phyloP scores from a whole-genome alignment of 2,888 invertebrate species.

The Drosophila tripunctata region DNA sequence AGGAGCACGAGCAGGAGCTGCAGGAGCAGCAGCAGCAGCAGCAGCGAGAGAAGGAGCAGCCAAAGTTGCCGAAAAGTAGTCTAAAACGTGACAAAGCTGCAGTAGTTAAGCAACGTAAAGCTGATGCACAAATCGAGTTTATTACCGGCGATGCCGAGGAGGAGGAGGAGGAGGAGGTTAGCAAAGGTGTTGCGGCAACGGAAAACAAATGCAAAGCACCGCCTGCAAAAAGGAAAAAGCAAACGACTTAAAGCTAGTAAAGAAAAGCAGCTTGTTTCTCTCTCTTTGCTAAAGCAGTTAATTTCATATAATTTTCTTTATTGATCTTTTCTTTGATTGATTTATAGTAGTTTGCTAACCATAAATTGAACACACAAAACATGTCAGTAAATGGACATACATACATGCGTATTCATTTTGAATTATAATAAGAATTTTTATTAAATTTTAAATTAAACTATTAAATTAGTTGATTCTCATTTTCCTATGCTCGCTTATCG shows the following conservation, averaged over 20 bases:
- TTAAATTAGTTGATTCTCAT: slow-evolving; percentile 11
- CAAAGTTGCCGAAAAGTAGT: no score
- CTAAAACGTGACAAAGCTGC: no score
- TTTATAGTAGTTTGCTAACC: slow-evolving; percentile 62
- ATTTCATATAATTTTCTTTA: slow-evolving; percentile 4
- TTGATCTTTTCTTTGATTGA: slow-evolving; percentile 30
- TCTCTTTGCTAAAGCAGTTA: slow-evolving; percentile 47
- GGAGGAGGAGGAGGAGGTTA: background rate
- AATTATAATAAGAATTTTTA: slow-evolving; percentile 2
- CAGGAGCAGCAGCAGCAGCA: background rate
- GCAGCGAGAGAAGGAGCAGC: background rate
- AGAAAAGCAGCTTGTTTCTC: background rate
- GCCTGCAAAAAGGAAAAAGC: slow-evolving; percentile 6
- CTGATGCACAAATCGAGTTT: slow-evolving; percentile 51
- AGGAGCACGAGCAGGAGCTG: background rate
- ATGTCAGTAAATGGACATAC: slow-evolving; percentile 65
- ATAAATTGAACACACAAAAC: slow-evolving; percentile 70
- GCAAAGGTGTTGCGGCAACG: no score
- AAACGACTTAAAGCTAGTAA: background rate
- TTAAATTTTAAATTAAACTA: slow-evolving; percentile 12
- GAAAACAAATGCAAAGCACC: background rate
- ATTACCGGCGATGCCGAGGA: slow-evolving; percentile 17
- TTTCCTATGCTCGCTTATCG: slow-evolving; percentile 22
- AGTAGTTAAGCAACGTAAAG: no score
- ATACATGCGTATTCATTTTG: slow-evolving; percentile 18